Conservation (phyloP, 2,113 vertebrate genomes). For the Syngnathus typhle region DNA sequence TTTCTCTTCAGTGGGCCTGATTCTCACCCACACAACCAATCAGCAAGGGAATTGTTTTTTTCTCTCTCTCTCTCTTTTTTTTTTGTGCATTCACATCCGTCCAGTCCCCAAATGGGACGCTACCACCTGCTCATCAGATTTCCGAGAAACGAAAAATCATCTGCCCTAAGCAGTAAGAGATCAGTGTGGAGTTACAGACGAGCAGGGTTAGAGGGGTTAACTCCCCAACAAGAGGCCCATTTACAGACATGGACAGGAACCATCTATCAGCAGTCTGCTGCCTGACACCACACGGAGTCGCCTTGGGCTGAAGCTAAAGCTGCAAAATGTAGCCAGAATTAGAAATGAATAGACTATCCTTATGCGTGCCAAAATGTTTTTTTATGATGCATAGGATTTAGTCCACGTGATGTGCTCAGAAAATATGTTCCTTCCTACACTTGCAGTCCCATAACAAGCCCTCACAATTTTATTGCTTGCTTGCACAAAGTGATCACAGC, state of each 20-base stretch:
- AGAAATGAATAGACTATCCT: slow-evolving; percentile 29
- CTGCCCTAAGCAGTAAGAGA: slow-evolving; percentile 53
- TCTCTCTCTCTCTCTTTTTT: neutral
- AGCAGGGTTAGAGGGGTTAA: slow-evolving; percentile 63
- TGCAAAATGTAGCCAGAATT: slow-evolving; percentile 30
- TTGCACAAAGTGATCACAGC: neutral
- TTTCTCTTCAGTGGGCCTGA: slow-evolving; percentile 14
- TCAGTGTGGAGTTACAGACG: slow-evolving; percentile 52
- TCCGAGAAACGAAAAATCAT: slow-evolving; percentile 55
- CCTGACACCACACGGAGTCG: slow-evolving; percentile 41
- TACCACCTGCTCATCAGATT: slow-evolving; percentile 61
- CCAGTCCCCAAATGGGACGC: slow-evolving; percentile 40
- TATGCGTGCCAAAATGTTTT: slow-evolving; percentile 7
- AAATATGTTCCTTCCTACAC: neutral
- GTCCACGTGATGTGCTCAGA: too few relatives aligned
- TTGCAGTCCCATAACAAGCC: neutral
- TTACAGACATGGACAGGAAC: slow-evolving; percentile 57
- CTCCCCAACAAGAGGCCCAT: slow-evolving; percentile 64
- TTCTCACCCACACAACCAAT: slow-evolving; percentile 39
- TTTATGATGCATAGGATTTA: neutral
- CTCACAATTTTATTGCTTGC: too few relatives aligned
- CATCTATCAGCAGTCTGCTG: slow-evolving; percentile 63
- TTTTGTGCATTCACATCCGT: slow-evolving; percentile 25
- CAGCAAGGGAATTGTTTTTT: slow-evolving; percentile 5
- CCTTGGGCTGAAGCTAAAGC: slow-evolving; percentile 36